These are phyloP conservation scores for Dendrolimus punctatus DNA, from an alignment of 1,140 invertebrate genomes.

Conservation along the genomic window DNA sequence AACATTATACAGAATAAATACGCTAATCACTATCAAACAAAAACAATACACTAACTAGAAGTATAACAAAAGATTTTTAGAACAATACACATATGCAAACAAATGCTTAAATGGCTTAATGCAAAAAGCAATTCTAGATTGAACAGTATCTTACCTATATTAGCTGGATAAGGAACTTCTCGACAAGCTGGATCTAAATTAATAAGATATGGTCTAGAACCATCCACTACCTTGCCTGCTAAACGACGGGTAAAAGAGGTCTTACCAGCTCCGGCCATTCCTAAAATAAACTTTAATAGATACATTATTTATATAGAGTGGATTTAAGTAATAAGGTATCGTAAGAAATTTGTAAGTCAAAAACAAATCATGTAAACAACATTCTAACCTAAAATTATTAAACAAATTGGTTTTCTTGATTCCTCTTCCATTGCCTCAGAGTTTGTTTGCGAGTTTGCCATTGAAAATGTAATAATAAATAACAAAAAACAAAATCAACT, in stretches of 20 bases:
- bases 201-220: conserved; percentile 88
- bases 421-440: conserved; percentile 32
- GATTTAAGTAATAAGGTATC: too few relatives aligned
- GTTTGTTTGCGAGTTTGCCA: conserved; percentile 11
- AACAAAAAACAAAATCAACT: not conserved
- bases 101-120: too few relatives aligned
- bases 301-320: not conserved
- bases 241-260: conserved; percentile 93
- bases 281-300: conserved; percentile 19
- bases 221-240: conserved; percentile 76
- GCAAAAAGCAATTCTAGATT: not conserved
- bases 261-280: conserved; percentile 73
- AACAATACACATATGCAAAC: too few relatives aligned
- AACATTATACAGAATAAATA: too few relatives aligned
- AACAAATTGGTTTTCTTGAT: conserved; percentile 51
- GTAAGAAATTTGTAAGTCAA: not conserved
- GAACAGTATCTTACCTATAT: conserved; percentile 81
- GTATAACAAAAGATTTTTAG: too few relatives aligned
- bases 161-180: conserved; percentile 93
- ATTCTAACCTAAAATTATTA: conserved; percentile 65
- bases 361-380: conserved; percentile 11
- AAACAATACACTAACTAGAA: too few relatives aligned
- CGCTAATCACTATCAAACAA: too few relatives aligned
- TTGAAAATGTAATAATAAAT: conserved; percentile 5
- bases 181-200: conserved; percentile 99